Evolutionary conservation across 2,113 vertebrate species (phyloP).

Genomic region (Microcebus lehilahytsara): DNA sequence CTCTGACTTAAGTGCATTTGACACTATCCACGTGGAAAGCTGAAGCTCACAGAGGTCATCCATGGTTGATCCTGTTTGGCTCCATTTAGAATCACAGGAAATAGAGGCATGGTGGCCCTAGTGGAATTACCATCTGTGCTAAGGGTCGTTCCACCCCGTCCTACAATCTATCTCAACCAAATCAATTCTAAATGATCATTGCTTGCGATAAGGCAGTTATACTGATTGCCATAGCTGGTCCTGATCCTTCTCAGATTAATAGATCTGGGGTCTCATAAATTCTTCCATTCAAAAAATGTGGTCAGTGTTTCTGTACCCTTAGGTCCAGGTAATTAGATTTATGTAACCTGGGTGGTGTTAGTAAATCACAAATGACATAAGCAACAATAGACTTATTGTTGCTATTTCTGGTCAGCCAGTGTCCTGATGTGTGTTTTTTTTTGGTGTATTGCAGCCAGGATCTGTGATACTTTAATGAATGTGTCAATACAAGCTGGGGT

Average conservation of each 20-base stretch:
- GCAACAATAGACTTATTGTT: not conserved
- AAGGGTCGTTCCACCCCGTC: not conserved
- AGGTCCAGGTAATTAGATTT: not conserved
- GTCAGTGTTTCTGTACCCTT: not conserved
- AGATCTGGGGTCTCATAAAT: not conserved
- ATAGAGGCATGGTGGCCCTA: not conserved
- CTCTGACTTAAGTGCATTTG: not conserved
- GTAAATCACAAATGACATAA: slow-evolving; percentile 10
- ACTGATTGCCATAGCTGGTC: not conserved
- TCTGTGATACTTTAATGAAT: not conserved
- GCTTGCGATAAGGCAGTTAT: not conserved
- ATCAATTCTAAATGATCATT: not conserved
- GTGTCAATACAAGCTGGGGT: not conserved
- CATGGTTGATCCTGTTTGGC: not conserved
- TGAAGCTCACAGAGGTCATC: not conserved
- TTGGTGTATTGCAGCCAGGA: not conserved
- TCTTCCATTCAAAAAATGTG: not conserved
- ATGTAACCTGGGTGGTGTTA: not conserved
- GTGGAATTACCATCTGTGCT: not conserved
- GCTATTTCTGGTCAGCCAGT: not conserved
- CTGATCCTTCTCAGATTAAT: not conserved
- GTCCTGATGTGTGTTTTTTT: not conserved
- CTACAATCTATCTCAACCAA: not conserved
- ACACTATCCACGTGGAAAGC: not conserved
- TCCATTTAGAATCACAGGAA: not conserved